Conservation (phyloP, 2,888 invertebrate species). For the Itoplectis maculator region DNA sequence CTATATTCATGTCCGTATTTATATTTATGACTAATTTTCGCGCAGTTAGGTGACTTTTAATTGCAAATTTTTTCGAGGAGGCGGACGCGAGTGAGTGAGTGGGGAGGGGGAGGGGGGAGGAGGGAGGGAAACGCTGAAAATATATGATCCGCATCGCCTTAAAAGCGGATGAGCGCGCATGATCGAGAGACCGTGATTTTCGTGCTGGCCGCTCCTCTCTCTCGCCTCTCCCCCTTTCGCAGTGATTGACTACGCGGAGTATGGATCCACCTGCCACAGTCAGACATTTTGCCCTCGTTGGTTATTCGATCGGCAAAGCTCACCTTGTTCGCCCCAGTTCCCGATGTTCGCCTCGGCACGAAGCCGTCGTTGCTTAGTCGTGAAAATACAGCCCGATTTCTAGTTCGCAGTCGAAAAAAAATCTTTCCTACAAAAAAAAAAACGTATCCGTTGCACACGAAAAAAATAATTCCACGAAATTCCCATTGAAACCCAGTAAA, state of each 20-base stretch:
- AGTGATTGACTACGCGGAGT: slow-evolving; percentile 12
- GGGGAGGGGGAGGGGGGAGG: neutral
- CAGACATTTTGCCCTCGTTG: slow-evolving; percentile 35
- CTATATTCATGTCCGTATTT: too few species aligned
- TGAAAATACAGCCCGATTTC: neutral
- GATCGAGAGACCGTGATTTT: slow-evolving; percentile 19
- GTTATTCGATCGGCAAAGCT: slow-evolving; percentile 37
- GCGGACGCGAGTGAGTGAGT: neutral
- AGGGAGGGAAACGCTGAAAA: neutral
- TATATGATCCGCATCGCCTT: neutral
- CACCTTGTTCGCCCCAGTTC: slow-evolving; percentile 22
- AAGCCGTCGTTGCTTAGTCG: neutral
- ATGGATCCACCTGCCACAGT: slow-evolving; percentile 30
- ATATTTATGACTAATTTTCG: too few species aligned
- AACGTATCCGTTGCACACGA: too few species aligned
- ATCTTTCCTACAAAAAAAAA: neutral
- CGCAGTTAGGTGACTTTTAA: too few species aligned
- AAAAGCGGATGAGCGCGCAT: neutral
- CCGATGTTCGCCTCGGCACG: neutral
- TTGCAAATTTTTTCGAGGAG: too few species aligned
- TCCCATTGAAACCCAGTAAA: too few species aligned
- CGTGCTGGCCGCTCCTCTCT: neutral
- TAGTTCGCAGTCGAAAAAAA: neutral
- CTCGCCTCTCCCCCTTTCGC: neutral
- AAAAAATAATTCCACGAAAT: too few species aligned